phyloP scores from a whole-genome alignment of 2,113 vertebrate species.

The Nesoenas mayeri region DNA sequence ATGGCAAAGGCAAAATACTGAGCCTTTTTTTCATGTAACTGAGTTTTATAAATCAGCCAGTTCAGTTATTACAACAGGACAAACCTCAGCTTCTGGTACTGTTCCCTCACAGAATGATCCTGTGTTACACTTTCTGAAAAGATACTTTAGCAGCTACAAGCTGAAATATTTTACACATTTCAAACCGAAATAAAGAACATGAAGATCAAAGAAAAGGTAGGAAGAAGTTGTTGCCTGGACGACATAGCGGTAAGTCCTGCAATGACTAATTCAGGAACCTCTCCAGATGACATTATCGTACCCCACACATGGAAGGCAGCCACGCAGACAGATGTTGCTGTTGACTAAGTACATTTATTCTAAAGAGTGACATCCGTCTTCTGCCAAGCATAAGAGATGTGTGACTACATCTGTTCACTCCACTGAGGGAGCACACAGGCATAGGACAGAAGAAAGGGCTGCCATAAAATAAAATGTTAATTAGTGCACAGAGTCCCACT shows the following conservation, averaged over 20 bases:
- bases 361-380: slow-evolving; percentile 72
- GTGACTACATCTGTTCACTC: slow-evolving; percentile 74
- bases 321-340: slow-evolving; percentile 75
- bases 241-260: slow-evolving; percentile 43
- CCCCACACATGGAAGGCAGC: slow-evolving; percentile 49
- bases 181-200: not conserved
- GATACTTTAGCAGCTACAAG: slow-evolving; percentile 4
- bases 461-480: slow-evolving; percentile 74
- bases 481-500: slow-evolving; percentile 29
- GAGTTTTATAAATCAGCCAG: not conserved
- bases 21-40: not conserved
- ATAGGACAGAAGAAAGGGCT: slow-evolving; percentile 68
- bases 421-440: slow-evolving; percentile 50
- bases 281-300: slow-evolving; percentile 40
- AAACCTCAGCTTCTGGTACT: slow-evolving; percentile 23
- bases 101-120: not conserved
- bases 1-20: not conserved
- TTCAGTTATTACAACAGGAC: not conserved
- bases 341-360: slow-evolving; percentile 66
- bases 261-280: slow-evolving; percentile 54
- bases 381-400: slow-evolving; percentile 64
- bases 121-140: not conserved
- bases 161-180: slow-evolving; percentile 1
- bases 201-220: slow-evolving; percentile 47
- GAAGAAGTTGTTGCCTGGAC: slow-evolving; percentile 65